Evolutionary conservation across 2,888 invertebrate genomes (phyloP), one percentile per base, ranked within the genome.

Genomic region (Molanna angustata): DNA sequence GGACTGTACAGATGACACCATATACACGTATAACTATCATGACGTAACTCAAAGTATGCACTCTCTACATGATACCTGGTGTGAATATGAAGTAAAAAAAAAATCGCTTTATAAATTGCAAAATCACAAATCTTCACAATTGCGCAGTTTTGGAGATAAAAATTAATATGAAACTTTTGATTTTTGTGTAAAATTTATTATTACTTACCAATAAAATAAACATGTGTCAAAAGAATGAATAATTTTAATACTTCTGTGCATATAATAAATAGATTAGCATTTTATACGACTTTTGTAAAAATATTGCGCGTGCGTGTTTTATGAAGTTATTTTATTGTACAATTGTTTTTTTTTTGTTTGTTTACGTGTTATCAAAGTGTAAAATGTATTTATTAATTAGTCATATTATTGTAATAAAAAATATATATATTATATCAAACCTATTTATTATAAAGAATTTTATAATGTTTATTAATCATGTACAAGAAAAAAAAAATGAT

Each of bases 371-470:
- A 27, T 43, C 21, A 43, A 43, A 13, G 21, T 43, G 45, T 45
- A 45, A 31, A 45, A 43, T 45, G 35, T 18, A 45, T 20, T 39
- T 16, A 45, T 45, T 50, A 35, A 31, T 44, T 37, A 21, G 37
- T 49, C 43, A 42, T 32, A 32, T 6, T 19, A 49, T 20, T 41
- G 41, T 49, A 32, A 32, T 44, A 40, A 47, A 46, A 35, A 52
- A 46, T 44, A 46, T 41, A 46, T 46, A 52, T 52, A 46, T 46
- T 46, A n/a, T n/a, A n/a, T n/a, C n/a, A n/a, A 41, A 45, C 46
- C 52, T 52, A 52, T 52, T 52, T 52, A 52, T 52, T 52, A 20
- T 46, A 46, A 52, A 46, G 46, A 50, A 50, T n/a, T n/a, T n/a
- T n/a, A n/a, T n/a, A n/a, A n/a, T n/a, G n/a, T n/a, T n/a, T n/a